Evolutionary conservation across 2,113 vertebrate genomes (phyloP).

Genomic region (Murina feae): DNA sequence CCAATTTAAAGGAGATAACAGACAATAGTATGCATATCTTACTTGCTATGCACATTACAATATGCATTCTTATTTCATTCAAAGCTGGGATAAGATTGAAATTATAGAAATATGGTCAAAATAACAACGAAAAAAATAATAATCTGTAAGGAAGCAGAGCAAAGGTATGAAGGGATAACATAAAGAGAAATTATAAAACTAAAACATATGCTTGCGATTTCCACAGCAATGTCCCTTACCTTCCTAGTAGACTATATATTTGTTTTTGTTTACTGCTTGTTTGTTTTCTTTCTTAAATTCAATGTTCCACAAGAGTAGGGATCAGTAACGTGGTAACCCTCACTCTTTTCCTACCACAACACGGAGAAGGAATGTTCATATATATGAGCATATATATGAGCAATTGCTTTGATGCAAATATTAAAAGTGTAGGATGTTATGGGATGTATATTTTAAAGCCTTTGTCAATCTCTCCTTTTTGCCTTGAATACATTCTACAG

Average conservation of each 20-base stretch:
- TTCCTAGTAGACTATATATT: not conserved
- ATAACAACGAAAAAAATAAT: not conserved
- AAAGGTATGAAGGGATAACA: not conserved
- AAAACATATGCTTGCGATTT: not conserved
- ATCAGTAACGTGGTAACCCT: fast-evolving
- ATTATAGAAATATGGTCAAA: not conserved
- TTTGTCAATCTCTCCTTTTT: too few relatives aligned
- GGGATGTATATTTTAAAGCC: not conserved
- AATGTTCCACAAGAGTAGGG: too few relatives aligned
- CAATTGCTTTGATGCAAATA: not conserved
- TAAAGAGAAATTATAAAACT: not conserved
- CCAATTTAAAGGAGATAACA: too few relatives aligned
- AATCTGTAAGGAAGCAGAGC: not conserved
- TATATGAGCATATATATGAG: fast-evolving
- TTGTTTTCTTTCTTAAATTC: not conserved
- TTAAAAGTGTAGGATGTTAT: not conserved
- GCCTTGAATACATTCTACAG: not conserved
- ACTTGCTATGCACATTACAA: fast-evolving
- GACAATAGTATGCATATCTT: fast-evolving
- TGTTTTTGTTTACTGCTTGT: not conserved
- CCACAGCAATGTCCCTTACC: not conserved
- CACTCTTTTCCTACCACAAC: fast-evolving
- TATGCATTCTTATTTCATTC: not conserved
- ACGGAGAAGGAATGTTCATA: fast-evolving
- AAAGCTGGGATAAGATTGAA: not conserved